A percentile compares a stretch with the other conserved stretches of the same genome.
phyloP scores from a whole-genome alignment of 2,113 vertebrate genomes.

The Scomber japonicus region DNA sequence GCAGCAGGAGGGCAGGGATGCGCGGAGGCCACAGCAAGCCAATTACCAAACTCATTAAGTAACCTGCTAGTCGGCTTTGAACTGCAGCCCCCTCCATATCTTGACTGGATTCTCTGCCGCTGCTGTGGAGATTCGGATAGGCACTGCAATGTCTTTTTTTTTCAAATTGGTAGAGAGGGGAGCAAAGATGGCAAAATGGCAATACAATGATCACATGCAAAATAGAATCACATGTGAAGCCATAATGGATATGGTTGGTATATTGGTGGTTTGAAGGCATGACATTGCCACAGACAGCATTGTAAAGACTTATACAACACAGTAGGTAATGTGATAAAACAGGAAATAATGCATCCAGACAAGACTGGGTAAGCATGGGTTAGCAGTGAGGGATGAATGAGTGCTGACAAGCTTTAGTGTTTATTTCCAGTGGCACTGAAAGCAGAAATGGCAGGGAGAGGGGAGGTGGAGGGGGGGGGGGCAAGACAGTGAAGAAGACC shows the following conservation, averaged over 20 bases:
- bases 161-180: slow-evolving; percentile 41
- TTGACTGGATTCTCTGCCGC: slow-evolving; percentile 60
- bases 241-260: background rate
- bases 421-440: slow-evolving; percentile 8
- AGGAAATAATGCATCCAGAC: slow-evolving; percentile 18
- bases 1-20: slow-evolving; percentile 72
- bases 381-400: slow-evolving; percentile 43
- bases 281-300: slow-evolving; percentile 8
- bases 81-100: slow-evolving; percentile 67
- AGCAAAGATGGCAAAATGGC: slow-evolving; percentile 33
- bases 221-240: slow-evolving; percentile 10
- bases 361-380: slow-evolving; percentile 35
- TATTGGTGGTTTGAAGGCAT: background rate
- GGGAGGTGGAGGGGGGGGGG: background rate
- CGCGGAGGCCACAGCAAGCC: slow-evolving; percentile 75
- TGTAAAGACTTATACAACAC: background rate
- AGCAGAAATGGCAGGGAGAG: slow-evolving; percentile 16
- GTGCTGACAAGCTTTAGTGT: slow-evolving; percentile 33
- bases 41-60: slow-evolving; percentile 87
- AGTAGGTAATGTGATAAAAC: slow-evolving; percentile 1
- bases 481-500: background rate
- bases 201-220: slow-evolving; percentile 54
- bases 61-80: slow-evolving; percentile 80
- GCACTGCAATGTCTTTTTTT: slow-evolving; percentile 12
- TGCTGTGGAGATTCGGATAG: slow-evolving; percentile 45